Conservation (phyloP, 2,113 vertebrate genomes). For the Madoqua kirkii region DNA sequence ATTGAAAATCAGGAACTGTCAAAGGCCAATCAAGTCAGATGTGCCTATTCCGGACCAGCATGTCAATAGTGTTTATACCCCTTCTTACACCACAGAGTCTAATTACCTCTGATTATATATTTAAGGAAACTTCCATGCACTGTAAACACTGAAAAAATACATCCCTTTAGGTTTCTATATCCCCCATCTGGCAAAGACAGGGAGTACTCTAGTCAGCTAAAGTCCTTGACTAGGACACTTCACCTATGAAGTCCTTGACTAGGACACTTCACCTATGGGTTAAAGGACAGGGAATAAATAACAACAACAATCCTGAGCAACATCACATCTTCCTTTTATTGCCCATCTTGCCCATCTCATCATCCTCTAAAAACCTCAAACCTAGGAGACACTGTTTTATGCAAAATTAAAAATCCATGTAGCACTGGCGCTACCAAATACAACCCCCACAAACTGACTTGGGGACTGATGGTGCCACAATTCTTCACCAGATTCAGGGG, state of each 20-base stretch:
- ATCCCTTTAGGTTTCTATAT: constrained; percentile 55
- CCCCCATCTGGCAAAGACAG: constrained; percentile 47
- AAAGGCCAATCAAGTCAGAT: constrained; percentile 70
- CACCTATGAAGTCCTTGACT: constrained; percentile 39
- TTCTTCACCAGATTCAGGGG: background rate
- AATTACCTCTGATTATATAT: constrained; percentile 74
- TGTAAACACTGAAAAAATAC: constrained; percentile 69
- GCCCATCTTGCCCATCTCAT: background rate
- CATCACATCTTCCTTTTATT: background rate
- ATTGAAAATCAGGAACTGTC: constrained; percentile 71
- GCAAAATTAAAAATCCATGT: background rate
- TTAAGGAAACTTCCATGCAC: constrained; percentile 71
- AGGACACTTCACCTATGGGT: background rate
- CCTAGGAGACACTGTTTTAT: background rate
- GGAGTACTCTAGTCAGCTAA: background rate
- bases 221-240: constrained; percentile 51
- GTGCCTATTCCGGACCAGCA: constrained; percentile 69
- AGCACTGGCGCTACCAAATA: background rate
- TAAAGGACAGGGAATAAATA: background rate
- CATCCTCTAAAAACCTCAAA: background rate
- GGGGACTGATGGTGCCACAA: background rate
- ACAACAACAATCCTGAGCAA: background rate
- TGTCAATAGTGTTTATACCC: constrained; percentile 68
- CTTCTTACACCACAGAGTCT: constrained; percentile 60
- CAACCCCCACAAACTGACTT: background rate